A percentile compares a stretch with the other conserved stretches of the same genome.
These are phyloP conservation scores for Miniopterus natalensis DNA, from an alignment of 2,113 vertebrate genomes.

Conservation along the genomic window DNA sequence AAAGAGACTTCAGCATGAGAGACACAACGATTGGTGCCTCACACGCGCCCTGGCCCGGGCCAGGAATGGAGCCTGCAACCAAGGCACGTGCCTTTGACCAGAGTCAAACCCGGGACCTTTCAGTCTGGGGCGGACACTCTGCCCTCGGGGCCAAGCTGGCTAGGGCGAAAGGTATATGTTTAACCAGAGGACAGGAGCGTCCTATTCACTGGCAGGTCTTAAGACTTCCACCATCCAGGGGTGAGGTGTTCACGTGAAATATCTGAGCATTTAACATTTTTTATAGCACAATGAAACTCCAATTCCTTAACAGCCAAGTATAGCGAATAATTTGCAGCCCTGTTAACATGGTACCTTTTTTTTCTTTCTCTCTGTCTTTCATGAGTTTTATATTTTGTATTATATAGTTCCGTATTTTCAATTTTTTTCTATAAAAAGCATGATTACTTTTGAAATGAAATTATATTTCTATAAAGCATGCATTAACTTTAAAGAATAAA, in stretches of 20 bases:
- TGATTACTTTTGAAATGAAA: constrained; percentile 40
- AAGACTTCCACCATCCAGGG: background rate
- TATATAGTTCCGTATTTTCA: background rate
- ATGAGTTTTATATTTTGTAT: background rate
- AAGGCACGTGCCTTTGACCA: too few relatives aligned
- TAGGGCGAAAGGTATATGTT: background rate
- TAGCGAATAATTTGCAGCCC: background rate
- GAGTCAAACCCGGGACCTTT: too few relatives aligned
- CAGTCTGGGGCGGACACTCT: too few relatives aligned
- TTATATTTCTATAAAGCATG: background rate
- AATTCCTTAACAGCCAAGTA: background rate
- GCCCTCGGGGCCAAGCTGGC: too few relatives aligned
- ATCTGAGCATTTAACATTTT: background rate
- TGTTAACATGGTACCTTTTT: background rate
- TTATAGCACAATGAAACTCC: background rate
- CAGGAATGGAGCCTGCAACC: too few relatives aligned
- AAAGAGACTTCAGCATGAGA: too few relatives aligned
- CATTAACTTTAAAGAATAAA: background rate
- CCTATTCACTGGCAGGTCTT: background rate
- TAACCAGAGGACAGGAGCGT: background rate
- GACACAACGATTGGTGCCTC: too few relatives aligned
- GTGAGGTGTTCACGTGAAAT: background rate
- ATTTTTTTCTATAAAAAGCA: constrained; percentile 18
- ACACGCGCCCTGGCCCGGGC: too few relatives aligned
- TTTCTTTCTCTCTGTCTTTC: background rate